These are phyloP conservation scores for Spicauda simplicius DNA, from an alignment of 2,888 invertebrate genomes.

Conservation along the genomic window DNA sequence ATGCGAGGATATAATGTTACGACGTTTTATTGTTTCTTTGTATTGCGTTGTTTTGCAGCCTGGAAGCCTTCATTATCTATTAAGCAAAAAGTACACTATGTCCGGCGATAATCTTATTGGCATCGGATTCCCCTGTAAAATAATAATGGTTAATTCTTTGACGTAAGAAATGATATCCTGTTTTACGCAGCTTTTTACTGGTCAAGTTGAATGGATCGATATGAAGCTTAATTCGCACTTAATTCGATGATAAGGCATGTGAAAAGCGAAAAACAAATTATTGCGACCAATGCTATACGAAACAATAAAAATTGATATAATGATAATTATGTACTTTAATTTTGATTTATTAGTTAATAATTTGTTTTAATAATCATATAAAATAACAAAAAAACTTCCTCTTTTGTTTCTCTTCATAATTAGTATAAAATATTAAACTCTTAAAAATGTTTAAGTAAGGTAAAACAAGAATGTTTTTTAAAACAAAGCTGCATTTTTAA, in stretches of 20 bases:
- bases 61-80: slow-evolving; percentile 36
- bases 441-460: no score
- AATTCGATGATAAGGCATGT: no score
- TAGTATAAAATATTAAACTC: no score
- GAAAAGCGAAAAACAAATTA: no score
- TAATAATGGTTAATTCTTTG: slow-evolving; percentile 29
- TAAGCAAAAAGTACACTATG: slow-evolving; percentile 38
- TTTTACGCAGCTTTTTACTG: slow-evolving; percentile 29
- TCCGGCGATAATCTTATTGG: slow-evolving; percentile 37
- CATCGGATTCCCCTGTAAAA: slow-evolving; percentile 36
- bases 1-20: slow-evolving; percentile 10
- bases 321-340: no score
- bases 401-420: no score
- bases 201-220: slow-evolving; percentile 26
- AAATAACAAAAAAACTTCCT: no score
- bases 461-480: background rate
- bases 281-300: no score
- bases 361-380: no score
- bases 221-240: no score
- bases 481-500: background rate
- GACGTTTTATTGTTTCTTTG: slow-evolving; percentile 31
- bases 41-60: slow-evolving; percentile 38
- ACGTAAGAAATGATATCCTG: slow-evolving; percentile 26
- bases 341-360: no score
- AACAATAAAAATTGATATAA: no score